A percentile compares a stretch with the other conserved stretches of the same genome.
phyloP scores from a whole-genome alignment of 1,140 invertebrate genomes.

The Rhynchophorus ferrugineus region DNA sequence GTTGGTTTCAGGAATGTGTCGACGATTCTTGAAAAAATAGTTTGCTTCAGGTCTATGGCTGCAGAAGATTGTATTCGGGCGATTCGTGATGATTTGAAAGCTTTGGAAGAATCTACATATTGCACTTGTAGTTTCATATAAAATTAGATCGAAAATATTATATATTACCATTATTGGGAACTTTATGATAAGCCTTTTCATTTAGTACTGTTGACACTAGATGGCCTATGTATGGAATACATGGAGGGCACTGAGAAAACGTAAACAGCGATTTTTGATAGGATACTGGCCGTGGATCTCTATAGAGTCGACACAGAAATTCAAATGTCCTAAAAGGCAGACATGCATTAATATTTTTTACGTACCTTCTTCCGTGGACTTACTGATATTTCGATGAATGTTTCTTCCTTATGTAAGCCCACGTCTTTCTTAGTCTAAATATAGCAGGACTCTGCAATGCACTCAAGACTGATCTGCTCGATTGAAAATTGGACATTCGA shows the following conservation, averaged over 20 bases:
- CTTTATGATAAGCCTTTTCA: constrained; percentile 27
- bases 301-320: constrained; percentile 43
- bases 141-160: constrained; percentile 1
- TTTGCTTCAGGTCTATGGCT: constrained; percentile 2
- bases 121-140: constrained; percentile 14
- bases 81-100: background rate
- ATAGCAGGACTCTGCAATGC: constrained; percentile 48
- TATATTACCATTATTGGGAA: constrained; percentile 5
- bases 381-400: constrained; percentile 47
- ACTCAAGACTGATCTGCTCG: constrained; percentile 46
- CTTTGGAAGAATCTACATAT: constrained; percentile 4
- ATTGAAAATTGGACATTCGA: constrained; percentile 47
- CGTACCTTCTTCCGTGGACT: constrained; percentile 10
- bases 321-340: constrained; percentile 36
- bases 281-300: constrained; percentile 33
- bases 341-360: constrained; percentile 1
- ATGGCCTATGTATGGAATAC: constrained; percentile 45
- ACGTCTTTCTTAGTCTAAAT: constrained; percentile 45
- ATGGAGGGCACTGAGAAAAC: constrained; percentile 35
- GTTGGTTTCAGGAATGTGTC: constrained; percentile 11
- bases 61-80: constrained; percentile 6
- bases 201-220: constrained; percentile 40
- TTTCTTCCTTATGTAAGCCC: constrained; percentile 45
- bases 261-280: constrained; percentile 41
- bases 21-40: constrained; percentile 19